A percentile compares a stretch with the other conserved stretches of the same genome.
phyloP scores from a whole-genome alignment of 2,888 invertebrate species.

The Eupithecia insigniata region DNA sequence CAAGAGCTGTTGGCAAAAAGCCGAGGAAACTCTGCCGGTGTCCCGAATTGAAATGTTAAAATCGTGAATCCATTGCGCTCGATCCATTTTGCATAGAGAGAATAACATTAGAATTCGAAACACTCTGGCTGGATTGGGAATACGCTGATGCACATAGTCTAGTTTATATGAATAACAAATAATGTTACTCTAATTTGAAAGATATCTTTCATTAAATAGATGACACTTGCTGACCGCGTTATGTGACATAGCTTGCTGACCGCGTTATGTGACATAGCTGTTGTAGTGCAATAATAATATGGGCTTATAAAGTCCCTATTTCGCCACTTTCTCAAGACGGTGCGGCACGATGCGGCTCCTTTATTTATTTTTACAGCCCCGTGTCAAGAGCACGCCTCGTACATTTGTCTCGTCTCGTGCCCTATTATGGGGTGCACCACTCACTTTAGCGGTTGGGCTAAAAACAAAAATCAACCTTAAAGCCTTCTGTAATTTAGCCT shows the following conservation, averaged over 20 bases:
- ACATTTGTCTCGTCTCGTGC: slow-evolving; percentile 62
- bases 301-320: slow-evolving; percentile 13
- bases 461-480: slow-evolving; percentile 8
- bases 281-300: not conserved
- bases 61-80: slow-evolving; percentile 6
- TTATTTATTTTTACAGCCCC: slow-evolving; percentile 72
- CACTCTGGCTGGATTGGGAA: slow-evolving; percentile 1
- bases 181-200: not conserved
- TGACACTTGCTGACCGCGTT: no score
- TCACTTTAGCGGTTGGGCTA: slow-evolving; percentile 29
- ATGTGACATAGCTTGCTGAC: not conserved
- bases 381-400: slow-evolving; percentile 68
- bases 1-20: slow-evolving; percentile 8
- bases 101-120: slow-evolving; percentile 8
- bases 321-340: slow-evolving; percentile 45
- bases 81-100: slow-evolving; percentile 5
- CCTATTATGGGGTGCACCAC: slow-evolving; percentile 16
- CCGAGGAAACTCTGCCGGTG: slow-evolving; percentile 20
- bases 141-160: not conserved
- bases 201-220: not conserved
- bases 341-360: slow-evolving; percentile 53
- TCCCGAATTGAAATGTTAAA: slow-evolving; percentile 13
- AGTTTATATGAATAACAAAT: not conserved
- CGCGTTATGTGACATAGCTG: not conserved
- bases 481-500: not conserved